Evolutionary conservation across 2,888 invertebrate genomes (phyloP), one percentile per base, ranked within the genome.

Genomic region (Ormyrus thymus): DNA sequence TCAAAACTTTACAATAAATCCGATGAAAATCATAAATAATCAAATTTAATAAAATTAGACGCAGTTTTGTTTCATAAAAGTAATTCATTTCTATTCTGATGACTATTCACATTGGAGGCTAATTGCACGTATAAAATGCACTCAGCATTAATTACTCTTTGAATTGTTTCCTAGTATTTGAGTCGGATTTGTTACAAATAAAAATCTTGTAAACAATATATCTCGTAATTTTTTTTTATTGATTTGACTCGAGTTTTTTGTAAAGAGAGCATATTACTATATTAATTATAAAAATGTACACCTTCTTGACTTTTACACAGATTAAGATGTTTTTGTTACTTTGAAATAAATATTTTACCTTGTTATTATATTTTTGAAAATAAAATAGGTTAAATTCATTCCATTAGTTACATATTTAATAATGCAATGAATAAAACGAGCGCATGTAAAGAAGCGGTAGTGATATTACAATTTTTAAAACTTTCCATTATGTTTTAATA

Each of bases 201-300:
- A 74, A 51, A 58, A 7, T 50, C 43, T 53, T 56, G 69, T 64
- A 46, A 71, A 56, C n/a, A 45, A 13, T 53, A 72, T 29, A 29
- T 66, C 56, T 59, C 15, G 9, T 53, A 65, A 48, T 61, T 3
- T 53, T 29, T 46, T 29, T 53, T 71, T 53, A 58, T 78, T 70
- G 66, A 71, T 66, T 71, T 75, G 46, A 77, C 48, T 69, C 59
- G 48, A 64, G 43, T 58, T 79, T 6, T 46, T 56, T 66, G 66
- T 71, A 71, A 76, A 79, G 79, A 79, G 79, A 79, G 79, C 79
- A 76, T 79, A 79, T 72, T 71, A 79, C 66, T 62, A 68, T 29
- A 29, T 78, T 74, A 74, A 69, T 78, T 70, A 65, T 78, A 68
- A 76, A 69, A 72, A 76, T 79, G 66, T 79, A 79, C 76, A 79